These are phyloP conservation scores for Therioaphis trifolii DNA, from an alignment of 2,888 invertebrate species.

Conservation along the genomic window DNA sequence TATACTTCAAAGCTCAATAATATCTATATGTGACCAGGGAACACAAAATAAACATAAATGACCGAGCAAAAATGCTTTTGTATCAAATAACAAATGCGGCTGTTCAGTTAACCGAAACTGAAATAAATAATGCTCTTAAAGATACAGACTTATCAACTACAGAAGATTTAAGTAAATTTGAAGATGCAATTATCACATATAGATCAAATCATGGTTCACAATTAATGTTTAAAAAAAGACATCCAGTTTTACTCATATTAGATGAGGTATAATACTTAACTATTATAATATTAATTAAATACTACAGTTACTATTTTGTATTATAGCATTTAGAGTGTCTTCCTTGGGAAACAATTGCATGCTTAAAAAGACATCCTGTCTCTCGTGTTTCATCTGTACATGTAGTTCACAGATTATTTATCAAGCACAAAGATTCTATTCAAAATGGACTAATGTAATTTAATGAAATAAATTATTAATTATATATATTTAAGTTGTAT, in stretches of 20 bases:
- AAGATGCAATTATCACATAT: slow-evolving; percentile 32
- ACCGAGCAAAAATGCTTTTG: slow-evolving; percentile 69
- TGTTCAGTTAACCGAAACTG: slow-evolving; percentile 68
- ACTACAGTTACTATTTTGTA: slow-evolving; percentile 58
- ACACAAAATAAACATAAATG: slow-evolving; percentile 49
- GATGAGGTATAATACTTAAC: slow-evolving; percentile 73
- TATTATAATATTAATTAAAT: not conserved
- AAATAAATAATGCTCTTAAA: slow-evolving; percentile 69
- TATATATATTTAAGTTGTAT: not conserved
- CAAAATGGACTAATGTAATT: slow-evolving; percentile 72
- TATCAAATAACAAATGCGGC: slow-evolving; percentile 69
- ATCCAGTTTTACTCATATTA: slow-evolving; percentile 77
- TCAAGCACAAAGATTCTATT: slow-evolving; percentile 73
- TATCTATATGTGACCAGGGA: slow-evolving; percentile 14
- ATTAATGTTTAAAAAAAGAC: slow-evolving; percentile 71
- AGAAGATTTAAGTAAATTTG: slow-evolving; percentile 25
- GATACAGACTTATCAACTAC: slow-evolving; percentile 66
- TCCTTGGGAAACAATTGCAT: slow-evolving; percentile 82
- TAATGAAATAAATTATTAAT: not conserved
- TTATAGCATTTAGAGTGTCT: slow-evolving; percentile 78
- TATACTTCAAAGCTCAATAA: not conserved
- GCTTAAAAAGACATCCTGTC: slow-evolving; percentile 76
- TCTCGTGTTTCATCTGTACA: slow-evolving; percentile 81
- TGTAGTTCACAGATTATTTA: slow-evolving; percentile 75
- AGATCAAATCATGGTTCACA: slow-evolving; percentile 31